phyloP scores from a whole-genome alignment of 2,797 vertebrate species.

The Dromococcyx pavoninus region DNA sequence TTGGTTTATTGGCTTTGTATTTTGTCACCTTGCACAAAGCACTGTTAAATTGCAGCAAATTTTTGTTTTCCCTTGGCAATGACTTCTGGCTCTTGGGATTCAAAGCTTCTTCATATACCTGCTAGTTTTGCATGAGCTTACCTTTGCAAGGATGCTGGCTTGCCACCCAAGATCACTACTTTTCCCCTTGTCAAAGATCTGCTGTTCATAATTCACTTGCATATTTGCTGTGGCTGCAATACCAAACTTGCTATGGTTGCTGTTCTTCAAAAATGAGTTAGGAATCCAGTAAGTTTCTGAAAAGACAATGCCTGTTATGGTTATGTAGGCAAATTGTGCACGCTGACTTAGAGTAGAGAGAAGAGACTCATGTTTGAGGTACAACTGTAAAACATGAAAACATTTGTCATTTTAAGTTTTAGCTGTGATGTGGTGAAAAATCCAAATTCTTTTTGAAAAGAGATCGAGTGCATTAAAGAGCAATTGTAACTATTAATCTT shows the following conservation, averaged over 20 bases:
- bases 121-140: conserved; percentile 79
- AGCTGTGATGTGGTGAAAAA: neutral
- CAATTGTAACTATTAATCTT: neutral
- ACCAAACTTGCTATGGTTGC: conserved; percentile 69
- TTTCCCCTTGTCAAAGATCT: conserved; percentile 66
- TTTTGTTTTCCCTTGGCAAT: conserved; percentile 67
- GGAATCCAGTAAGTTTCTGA: conserved; percentile 60
- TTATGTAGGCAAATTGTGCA: neutral
- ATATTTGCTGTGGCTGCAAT: conserved; percentile 75
- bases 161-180: conserved; percentile 58
- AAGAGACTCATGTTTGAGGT: neutral
- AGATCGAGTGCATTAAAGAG: neutral
- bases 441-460: neutral
- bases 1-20: conserved; percentile 34
- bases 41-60: conserved; percentile 35
- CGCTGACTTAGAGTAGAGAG: neutral
- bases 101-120: conserved; percentile 70
- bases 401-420: neutral
- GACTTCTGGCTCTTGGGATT: conserved; percentile 58
- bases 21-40: conserved; percentile 54
- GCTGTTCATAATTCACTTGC: conserved; percentile 71
- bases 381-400: neutral
- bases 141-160: conserved; percentile 73
- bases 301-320: neutral
- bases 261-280: conserved; percentile 64